phyloP scores from a whole-genome alignment of 2,888 invertebrate genomes.

The Acholoe squamosa region DNA sequence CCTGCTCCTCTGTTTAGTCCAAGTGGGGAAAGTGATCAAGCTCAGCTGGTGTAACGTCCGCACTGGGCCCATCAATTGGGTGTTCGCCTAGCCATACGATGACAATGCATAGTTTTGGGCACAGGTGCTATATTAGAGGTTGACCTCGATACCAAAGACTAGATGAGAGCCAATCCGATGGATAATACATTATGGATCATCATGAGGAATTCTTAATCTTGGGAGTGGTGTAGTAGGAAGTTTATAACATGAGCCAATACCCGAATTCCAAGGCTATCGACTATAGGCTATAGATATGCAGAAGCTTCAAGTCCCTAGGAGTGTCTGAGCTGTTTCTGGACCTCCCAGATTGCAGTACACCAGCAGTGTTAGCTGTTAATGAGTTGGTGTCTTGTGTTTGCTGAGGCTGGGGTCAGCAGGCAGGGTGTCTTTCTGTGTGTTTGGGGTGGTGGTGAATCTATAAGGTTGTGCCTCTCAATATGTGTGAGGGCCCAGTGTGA shows the following conservation, averaged over 20 bases:
- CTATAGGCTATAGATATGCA: too few species aligned
- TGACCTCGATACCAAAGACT: too few species aligned
- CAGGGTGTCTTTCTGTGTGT: neutral
- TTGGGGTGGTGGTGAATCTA: neutral
- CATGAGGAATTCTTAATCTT: too few species aligned
- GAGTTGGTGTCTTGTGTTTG: constrained; percentile 11
- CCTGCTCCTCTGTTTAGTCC: constrained; percentile 2
- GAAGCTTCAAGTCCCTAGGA: too few species aligned
- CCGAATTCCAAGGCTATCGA: too few species aligned
- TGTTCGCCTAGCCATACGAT: neutral
- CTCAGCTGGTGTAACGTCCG: neutral
- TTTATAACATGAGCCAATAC: too few species aligned
- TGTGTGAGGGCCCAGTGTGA: neutral
- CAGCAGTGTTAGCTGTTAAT: neutral
- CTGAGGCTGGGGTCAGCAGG: constrained; percentile 24
- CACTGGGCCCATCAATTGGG: constrained; percentile 11
- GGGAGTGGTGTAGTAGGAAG: too few species aligned
- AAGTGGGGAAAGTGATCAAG: constrained; percentile 26
- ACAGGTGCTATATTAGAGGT: too few species aligned
- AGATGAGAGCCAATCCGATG: too few species aligned
- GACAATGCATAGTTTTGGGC: neutral
- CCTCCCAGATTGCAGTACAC: neutral
- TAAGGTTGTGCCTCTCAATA: neutral
- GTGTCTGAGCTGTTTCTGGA: neutral
- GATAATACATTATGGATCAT: too few species aligned